Conservation (phyloP, 2,888 invertebrate species). For the Cephus rjabovi region DNA sequence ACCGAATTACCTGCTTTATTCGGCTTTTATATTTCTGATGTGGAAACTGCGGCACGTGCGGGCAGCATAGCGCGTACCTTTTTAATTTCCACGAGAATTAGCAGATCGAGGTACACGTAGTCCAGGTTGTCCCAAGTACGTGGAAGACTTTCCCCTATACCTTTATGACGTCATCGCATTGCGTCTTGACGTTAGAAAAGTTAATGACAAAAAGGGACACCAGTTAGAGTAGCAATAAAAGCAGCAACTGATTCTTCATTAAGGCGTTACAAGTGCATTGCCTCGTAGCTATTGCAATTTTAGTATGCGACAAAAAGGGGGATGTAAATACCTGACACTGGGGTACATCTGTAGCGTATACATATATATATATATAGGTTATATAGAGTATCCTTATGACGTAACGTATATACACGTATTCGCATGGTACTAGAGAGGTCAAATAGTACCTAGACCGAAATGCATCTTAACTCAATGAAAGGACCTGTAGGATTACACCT, state of each 20-base stretch:
- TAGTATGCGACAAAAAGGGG: not conserved
- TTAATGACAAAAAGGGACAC: not conserved
- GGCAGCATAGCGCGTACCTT: not conserved
- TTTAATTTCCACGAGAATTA: not conserved
- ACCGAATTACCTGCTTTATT: not conserved
- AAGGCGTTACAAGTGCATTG: not conserved
- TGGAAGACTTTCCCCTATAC: not conserved
- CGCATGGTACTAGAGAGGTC: constrained; percentile 24
- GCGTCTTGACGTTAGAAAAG: not conserved
- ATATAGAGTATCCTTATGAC: constrained; percentile 35
- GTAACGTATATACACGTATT: constrained; percentile 23
- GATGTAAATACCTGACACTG: not conserved
- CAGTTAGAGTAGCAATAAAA: not conserved
- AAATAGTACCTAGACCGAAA: not conserved
- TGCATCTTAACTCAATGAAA: not conserved
- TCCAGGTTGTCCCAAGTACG: not conserved
- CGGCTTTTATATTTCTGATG: not conserved
- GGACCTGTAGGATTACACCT: not conserved
- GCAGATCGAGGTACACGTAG: not conserved
- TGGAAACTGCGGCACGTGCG: not conserved
- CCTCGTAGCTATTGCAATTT: not conserved
- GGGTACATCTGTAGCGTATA: not conserved
- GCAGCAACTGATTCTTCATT: not conserved
- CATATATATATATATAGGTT: not conserved
- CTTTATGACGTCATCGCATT: not conserved